phyloP scores from a whole-genome alignment of 2,797 vertebrate genomes.

The Cirrhinus mrigala region DNA sequence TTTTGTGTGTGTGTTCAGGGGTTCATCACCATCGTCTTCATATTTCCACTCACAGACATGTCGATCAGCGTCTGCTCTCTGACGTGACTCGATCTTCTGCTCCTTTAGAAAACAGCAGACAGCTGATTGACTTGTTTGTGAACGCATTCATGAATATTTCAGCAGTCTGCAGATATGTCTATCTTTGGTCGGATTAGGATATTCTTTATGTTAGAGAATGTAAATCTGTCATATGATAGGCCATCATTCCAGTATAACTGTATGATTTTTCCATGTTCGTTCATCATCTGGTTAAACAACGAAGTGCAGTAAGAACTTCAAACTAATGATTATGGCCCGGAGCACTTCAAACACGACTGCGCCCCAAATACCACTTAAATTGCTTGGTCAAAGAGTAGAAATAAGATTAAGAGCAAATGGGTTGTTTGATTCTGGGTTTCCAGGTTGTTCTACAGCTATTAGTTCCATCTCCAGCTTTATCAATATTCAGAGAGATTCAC shows the following conservation, averaged over 20 bases:
- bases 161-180: background rate
- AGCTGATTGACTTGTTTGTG: background rate
- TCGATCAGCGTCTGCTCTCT: background rate
- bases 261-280: background rate
- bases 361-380: background rate
- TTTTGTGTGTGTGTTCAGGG: too few species aligned
- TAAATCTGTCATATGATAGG: background rate
- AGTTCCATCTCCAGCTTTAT: background rate
- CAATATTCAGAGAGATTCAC: background rate
- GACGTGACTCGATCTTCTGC: background rate
- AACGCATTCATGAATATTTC: background rate
- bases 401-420: slow-evolving; percentile 6
- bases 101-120: background rate
- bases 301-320: background rate
- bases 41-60: background rate
- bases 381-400: background rate
- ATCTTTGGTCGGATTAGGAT: background rate
- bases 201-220: background rate
- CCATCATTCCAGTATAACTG: too few species aligned
- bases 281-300: background rate
- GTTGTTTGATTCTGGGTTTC: background rate
- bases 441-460: background rate
- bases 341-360: background rate
- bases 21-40: background rate
- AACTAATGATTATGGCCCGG: background rate